These are phyloP conservation scores for Lysiphlebus fabarum DNA, from an alignment of 1,140 invertebrate genomes.

Conservation along the genomic window DNA sequence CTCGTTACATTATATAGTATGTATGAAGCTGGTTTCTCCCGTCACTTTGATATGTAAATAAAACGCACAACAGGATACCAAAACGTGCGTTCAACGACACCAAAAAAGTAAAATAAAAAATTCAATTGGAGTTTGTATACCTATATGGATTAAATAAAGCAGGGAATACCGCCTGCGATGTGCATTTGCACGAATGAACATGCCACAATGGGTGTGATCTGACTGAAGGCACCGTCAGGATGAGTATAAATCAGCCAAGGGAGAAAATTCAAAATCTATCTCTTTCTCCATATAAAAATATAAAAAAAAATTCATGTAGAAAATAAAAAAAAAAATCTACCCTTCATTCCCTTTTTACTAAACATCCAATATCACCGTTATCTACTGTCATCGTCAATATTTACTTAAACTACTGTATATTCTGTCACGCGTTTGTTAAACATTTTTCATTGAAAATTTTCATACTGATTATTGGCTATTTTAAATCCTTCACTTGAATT, in stretches of 20 bases:
- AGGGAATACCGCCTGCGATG: conserved; percentile 34
- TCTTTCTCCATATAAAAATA: neutral
- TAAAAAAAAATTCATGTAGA: conserved; percentile 16
- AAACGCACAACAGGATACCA: conserved; percentile 34
- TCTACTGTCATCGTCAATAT: conserved; percentile 50
- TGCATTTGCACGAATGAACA: conserved; percentile 52
- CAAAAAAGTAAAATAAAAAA: conserved; percentile 19
- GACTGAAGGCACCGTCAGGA: conserved; percentile 35
- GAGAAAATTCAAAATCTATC: too few relatives aligned
- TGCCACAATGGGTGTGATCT: conserved; percentile 46
- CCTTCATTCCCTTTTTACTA: conserved; percentile 22
- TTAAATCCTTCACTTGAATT: neutral
- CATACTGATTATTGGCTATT: neutral
- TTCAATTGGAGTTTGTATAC: conserved; percentile 8
- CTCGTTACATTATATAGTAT: too few relatives aligned
- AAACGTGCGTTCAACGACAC: conserved; percentile 23
- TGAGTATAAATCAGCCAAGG: too few relatives aligned
- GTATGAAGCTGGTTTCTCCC: conserved; percentile 4
- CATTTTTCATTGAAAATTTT: conserved; percentile 9
- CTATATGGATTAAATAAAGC: conserved; percentile 23
- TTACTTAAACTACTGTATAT: conserved; percentile 32
- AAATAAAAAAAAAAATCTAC: conserved; percentile 19
- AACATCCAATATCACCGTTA: conserved; percentile 53
- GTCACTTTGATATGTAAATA: conserved; percentile 54
- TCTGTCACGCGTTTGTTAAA: conserved; percentile 23